Evolutionary conservation across 2,888 invertebrate species (phyloP).

Genomic region (Ornithoptera alexandrae): DNA sequence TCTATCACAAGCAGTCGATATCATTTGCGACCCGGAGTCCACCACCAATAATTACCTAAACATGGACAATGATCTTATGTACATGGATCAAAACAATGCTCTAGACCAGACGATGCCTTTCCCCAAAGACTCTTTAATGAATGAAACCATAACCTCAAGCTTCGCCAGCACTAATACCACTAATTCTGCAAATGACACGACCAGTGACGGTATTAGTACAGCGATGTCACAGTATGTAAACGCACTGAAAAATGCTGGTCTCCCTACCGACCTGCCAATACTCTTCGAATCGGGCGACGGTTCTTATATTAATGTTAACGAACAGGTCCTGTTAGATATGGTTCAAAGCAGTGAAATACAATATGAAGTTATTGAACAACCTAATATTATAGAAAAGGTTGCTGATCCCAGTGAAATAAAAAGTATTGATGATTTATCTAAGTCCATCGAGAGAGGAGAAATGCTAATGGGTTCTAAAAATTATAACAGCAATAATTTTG

Average conservation of each 20-base stretch:
- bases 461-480: conserved; percentile 61
- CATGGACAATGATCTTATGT: conserved; percentile 68
- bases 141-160: conserved; percentile 58
- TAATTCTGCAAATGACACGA: conserved; percentile 46
- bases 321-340: conserved; percentile 81
- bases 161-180: conserved; percentile 52
- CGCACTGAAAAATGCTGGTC: conserved; percentile 69
- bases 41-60: conserved; percentile 57
- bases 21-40: conserved; percentile 67
- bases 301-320: conserved; percentile 82
- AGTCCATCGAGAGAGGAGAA: conserved; percentile 72
- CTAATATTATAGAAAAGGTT: conserved; percentile 74
- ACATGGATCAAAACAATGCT: conserved; percentile 65
- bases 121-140: conserved; percentile 55
- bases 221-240: conserved; percentile 77
- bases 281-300: conserved; percentile 83
- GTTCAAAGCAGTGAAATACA: conserved; percentile 76
- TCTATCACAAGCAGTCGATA: conserved; percentile 70
- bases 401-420: conserved; percentile 74
- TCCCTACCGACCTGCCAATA: conserved; percentile 76
- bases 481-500: conserved; percentile 48
- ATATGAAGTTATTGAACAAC: conserved; percentile 76
- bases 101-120: conserved; percentile 58
- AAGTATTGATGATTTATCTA: conserved; percentile 74
- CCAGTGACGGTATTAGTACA: conserved; percentile 54